Evolutionary conservation across 2,113 vertebrate genomes (phyloP).

Genomic region (Peromyscus californicus): DNA sequence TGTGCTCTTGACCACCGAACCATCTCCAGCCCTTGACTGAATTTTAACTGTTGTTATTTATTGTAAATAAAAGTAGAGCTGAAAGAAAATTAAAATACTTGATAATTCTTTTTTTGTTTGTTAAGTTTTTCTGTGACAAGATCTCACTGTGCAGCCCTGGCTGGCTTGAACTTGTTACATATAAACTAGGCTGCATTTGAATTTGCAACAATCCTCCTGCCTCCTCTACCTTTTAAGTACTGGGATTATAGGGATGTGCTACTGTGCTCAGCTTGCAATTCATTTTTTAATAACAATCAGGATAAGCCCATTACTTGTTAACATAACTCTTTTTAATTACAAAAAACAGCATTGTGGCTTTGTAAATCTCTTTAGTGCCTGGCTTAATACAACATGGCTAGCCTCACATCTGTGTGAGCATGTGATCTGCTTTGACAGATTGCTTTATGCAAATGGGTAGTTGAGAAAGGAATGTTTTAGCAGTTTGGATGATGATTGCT

Average conservation of each 20-base stretch:
- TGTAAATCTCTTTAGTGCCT: neutral
- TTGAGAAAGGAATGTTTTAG: slow-evolving; percentile 21
- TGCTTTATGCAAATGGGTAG: neutral
- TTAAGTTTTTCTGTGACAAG: neutral
- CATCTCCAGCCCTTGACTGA: neutral
- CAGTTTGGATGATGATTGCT: slow-evolving; percentile 28
- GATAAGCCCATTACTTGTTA: slow-evolving; percentile 7
- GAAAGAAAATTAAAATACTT: slow-evolving; percentile 45
- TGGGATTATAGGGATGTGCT: neutral
- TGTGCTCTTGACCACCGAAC: neutral
- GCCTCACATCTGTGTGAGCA: neutral
- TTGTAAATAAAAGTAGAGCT: slow-evolving; percentile 11
- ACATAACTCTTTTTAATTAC: neutral
- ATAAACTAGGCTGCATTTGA: neutral
- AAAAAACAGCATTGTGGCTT: neutral
- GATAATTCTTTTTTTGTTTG: neutral
- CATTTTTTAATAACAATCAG: slow-evolving; percentile 40
- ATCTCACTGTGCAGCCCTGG: neutral
- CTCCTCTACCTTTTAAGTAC: neutral
- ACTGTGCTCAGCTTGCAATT: neutral
- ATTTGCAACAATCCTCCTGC: neutral
- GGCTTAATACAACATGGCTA: neutral
- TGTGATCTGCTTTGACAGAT: slow-evolving; percentile 18
- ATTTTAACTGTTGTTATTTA: slow-evolving; percentile 4
- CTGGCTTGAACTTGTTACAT: neutral